Evolutionary conservation across 2,888 invertebrate species (phyloP).

Genomic region (Zootermopsis nevadensis): DNA sequence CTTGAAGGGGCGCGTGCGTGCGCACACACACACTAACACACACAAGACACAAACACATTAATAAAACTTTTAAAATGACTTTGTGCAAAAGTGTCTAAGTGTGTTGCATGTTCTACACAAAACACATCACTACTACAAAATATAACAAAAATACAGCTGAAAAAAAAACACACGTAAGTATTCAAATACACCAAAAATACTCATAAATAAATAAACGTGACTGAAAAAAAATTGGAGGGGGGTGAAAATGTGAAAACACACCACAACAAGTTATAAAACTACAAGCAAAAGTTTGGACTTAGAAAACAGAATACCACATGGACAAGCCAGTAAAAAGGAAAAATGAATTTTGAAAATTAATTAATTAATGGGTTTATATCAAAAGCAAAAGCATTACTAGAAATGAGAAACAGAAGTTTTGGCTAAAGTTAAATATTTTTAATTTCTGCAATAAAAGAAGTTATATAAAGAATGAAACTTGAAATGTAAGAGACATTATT

Average conservation of each 20-base stretch:
- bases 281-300: slow-evolving; percentile 41
- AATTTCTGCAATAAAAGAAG: slow-evolving; percentile 3
- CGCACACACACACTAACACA: not conserved
- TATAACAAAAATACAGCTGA: slow-evolving; percentile 6
- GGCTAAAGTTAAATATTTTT: slow-evolving; percentile 12
- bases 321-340: slow-evolving; percentile 37
- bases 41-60: slow-evolving; percentile 12
- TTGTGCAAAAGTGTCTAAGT: slow-evolving; percentile 2
- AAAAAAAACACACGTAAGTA: slow-evolving; percentile 27
- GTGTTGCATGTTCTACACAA: slow-evolving; percentile 1
- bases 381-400: slow-evolving; percentile 35
- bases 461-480: not conserved
- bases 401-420: slow-evolving; percentile 27
- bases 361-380: slow-evolving; percentile 36
- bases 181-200: not conserved
- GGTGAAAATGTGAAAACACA: slow-evolving; percentile 30
- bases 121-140: slow-evolving; percentile 4
- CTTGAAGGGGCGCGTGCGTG: not conserved
- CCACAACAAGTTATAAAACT: slow-evolving; percentile 33
- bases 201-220: not conserved
- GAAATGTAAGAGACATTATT: not conserved
- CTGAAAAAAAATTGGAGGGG: slow-evolving; percentile 17
- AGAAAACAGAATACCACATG: slow-evolving; percentile 42
- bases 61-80: not conserved
- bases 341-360: slow-evolving; percentile 43